phyloP scores from a whole-genome alignment of 2,888 invertebrate genomes.

The Torymus tubicola region DNA sequence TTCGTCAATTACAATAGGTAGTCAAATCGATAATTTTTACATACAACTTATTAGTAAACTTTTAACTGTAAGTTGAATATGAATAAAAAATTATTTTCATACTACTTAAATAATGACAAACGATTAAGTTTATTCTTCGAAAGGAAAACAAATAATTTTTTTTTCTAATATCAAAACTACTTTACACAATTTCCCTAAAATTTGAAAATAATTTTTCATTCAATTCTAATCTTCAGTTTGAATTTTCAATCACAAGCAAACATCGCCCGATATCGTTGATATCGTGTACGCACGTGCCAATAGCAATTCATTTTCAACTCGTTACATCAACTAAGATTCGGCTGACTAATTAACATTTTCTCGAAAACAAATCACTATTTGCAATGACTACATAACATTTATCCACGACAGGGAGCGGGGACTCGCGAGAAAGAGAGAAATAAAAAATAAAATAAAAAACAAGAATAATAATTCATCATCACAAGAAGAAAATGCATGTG shows the following conservation, averaged over 20 bases:
- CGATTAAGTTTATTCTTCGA: too few species aligned
- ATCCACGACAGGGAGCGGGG: not conserved
- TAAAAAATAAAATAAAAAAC: not conserved
- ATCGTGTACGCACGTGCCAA: slow-evolving; percentile 20
- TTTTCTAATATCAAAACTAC: slow-evolving; percentile 16
- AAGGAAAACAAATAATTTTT: not conserved
- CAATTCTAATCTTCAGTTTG: slow-evolving; percentile 5
- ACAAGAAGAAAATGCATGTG: slow-evolving; percentile 55
- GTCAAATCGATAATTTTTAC: not conserved
- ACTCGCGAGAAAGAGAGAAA: too few species aligned
- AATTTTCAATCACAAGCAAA: slow-evolving; percentile 38
- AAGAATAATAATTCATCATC: slow-evolving; percentile 29
- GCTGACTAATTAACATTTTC: slow-evolving; percentile 23
- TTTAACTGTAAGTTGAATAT: too few species aligned
- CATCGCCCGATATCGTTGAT: slow-evolving; percentile 10
- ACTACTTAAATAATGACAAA: not conserved
- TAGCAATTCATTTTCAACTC: slow-evolving; percentile 47
- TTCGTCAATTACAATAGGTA: slow-evolving; percentile 18
- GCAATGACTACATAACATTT: slow-evolving; percentile 25
- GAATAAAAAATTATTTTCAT: not conserved
- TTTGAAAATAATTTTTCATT: slow-evolving; percentile 22
- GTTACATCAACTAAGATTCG: slow-evolving; percentile 37
- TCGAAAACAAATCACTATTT: slow-evolving; percentile 49
- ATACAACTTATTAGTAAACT: slow-evolving; percentile 24
- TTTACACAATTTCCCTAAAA: slow-evolving; percentile 2